phyloP scores from a whole-genome alignment of 1,140 invertebrate genomes.

The Zaprionus tsacasi region DNA sequence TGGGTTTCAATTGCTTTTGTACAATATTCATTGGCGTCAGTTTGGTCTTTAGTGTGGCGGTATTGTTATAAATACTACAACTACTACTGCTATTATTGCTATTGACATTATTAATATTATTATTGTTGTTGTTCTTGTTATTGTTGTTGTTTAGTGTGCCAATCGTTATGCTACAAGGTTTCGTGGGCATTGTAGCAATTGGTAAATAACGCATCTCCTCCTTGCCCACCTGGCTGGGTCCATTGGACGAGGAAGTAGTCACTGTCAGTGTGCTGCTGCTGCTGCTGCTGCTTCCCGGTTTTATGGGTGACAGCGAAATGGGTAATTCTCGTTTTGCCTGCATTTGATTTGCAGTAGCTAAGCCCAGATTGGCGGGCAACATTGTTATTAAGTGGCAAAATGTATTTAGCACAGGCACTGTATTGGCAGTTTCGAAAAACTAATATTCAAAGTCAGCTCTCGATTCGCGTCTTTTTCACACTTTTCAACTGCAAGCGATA shows the following conservation, averaged over 20 bases:
- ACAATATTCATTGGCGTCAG: constrained; percentile 41
- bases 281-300: constrained; percentile 23
- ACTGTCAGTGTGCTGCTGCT: neutral
- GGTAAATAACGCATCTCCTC: constrained; percentile 64
- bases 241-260: constrained; percentile 13
- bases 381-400: constrained; percentile 19
- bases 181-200: constrained; percentile 54
- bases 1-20: constrained; percentile 34
- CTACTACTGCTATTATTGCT: constrained; percentile 12
- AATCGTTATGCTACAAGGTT: constrained; percentile 60
- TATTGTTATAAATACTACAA: constrained; percentile 25
- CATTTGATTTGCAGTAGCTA: constrained; percentile 29
- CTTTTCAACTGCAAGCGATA: constrained; percentile 53
- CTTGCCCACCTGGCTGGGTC: constrained; percentile 11
- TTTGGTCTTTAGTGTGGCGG: constrained; percentile 48
- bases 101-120: constrained; percentile 11
- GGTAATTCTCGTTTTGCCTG: constrained; percentile 41
- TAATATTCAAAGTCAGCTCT: constrained; percentile 35
- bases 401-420: neutral
- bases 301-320: constrained; percentile 20
- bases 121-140: constrained; percentile 18
- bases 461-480: constrained; percentile 49
- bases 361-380: constrained; percentile 53
- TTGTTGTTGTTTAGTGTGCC: constrained; percentile 30
- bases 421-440: constrained; percentile 11